Evolutionary conservation across 2,888 invertebrate species (phyloP), one percentile per base, ranked within the genome.

Genomic region (Heliconius ismenius): DNA sequence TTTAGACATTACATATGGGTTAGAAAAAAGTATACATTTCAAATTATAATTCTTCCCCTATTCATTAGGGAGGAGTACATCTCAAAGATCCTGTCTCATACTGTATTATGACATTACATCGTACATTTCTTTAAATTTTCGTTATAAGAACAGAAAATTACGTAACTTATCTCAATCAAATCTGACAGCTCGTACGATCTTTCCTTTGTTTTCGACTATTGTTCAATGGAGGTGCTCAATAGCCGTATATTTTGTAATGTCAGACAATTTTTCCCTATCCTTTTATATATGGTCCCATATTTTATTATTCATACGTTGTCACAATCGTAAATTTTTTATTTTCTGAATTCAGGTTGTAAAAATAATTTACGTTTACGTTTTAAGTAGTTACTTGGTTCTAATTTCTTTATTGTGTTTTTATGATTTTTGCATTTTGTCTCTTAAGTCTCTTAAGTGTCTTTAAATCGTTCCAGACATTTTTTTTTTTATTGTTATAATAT

Each of bases 141-240:
- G 54, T 72, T 73, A 81, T 49, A 73, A 78, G 73, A 70, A 77
- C 65, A 77, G 76, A 70, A 79, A 81, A 82, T 81, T 76, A 78
- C 75, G 76, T 77, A 79, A 81, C 80, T 81, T 81, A 81, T 81
- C 78, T 78, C 81, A 81, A 81, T 81, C 80, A 78, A 76, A 75
- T 70, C 78, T 76, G 81, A 81, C 80, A 79, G 81, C 74, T 80
- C 73, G 76, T 78, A 79, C 82, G 82, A 76, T 79, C 76, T 43
- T 79, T 74, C 79, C 68, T 76, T 77, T 79, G 80, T 83, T 83
- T 78, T 65, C 64, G 36, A 64, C 75, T 76, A 80, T 79, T 80
- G 79, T 80, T 81, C 79, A 75, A 67, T 24, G 60, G 43, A 75
- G 63, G 43, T 26, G 54, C 69, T 76, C 74, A 58, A 49, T 49